Conservation (phyloP, 2,797 vertebrate genomes). For the Etheostoma perlongum region DNA sequence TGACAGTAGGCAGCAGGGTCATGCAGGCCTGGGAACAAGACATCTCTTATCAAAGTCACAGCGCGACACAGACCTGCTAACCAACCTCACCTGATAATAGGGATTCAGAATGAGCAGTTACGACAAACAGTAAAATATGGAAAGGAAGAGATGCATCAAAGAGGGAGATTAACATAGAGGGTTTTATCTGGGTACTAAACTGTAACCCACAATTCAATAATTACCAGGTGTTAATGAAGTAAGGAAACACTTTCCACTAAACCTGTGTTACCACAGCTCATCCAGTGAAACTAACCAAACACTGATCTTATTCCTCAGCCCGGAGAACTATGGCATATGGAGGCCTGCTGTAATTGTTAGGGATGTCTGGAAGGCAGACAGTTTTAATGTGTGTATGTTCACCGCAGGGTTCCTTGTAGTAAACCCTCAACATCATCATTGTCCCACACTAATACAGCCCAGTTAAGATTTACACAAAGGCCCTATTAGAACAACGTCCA, state of each 20-base stretch:
- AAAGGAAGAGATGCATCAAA: conserved; percentile 63
- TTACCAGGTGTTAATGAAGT: conserved; percentile 32
- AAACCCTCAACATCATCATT: conserved; percentile 64
- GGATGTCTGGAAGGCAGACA: conserved; percentile 56
- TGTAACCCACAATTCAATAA: conserved; percentile 17
- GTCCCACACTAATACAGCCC: conserved; percentile 50
- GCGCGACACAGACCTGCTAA: conserved; percentile 64
- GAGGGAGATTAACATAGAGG: conserved; percentile 44
- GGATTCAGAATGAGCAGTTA: conserved; percentile 22
- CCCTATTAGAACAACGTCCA: conserved; percentile 32
- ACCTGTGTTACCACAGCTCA: conserved; percentile 7
- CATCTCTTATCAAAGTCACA: conserved; percentile 73
- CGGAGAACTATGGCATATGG: conserved; percentile 17
- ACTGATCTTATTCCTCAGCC: background rate
- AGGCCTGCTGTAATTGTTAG: conserved; percentile 52
- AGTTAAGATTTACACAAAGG: conserved; percentile 56
- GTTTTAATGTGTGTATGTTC: conserved; percentile 67
- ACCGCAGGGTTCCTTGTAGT: conserved; percentile 53
- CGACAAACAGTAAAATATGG: conserved; percentile 46
- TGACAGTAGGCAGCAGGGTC: conserved; percentile 53
- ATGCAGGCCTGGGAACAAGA: conserved; percentile 49
- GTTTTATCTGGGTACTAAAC: conserved; percentile 46
- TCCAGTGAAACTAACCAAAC: conserved; percentile 10
- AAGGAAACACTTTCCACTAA: background rate
- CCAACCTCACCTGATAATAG: conserved; percentile 72